These are phyloP conservation scores for Corythornis vintsioides DNA, from an alignment of 2,113 vertebrate genomes.

Conservation along the genomic window DNA sequence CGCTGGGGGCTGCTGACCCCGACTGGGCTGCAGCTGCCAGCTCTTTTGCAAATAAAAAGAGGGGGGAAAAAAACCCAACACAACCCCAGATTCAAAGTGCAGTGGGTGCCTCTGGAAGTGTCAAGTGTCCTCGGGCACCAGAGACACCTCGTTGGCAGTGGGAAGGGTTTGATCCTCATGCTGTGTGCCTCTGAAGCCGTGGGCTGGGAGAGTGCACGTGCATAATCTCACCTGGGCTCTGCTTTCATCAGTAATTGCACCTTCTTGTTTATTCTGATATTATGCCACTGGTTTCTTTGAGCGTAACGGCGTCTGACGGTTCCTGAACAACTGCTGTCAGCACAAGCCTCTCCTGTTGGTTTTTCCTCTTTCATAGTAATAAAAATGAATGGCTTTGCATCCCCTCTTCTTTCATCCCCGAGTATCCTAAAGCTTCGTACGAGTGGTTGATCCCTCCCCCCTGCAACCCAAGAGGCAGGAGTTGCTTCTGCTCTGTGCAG, in stretches of 20 bases:
- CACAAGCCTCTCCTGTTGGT: neutral
- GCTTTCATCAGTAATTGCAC: fast-evolving
- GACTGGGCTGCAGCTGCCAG: neutral
- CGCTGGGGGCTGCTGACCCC: neutral
- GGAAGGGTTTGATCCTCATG: neutral
- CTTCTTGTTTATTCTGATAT: neutral
- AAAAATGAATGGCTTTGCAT: neutral
- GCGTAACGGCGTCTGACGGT: fast-evolving
- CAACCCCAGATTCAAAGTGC: fast-evolving
- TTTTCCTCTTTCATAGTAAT: neutral
- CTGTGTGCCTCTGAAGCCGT: neutral
- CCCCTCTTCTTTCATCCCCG: fast-evolving
- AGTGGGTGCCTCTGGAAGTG: neutral
- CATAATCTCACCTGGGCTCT: neutral
- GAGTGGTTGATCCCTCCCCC: neutral
- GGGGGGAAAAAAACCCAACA: no score
- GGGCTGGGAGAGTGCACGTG: fast-evolving
- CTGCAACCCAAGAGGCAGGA: fast-evolving
- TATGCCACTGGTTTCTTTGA: neutral
- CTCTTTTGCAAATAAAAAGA: neutral
- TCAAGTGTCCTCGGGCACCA: neutral
- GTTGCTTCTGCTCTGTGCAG: neutral
- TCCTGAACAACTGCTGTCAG: neutral
- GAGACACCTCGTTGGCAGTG: neutral
- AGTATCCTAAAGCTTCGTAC: neutral